Evolutionary conservation across 2,888 invertebrate genomes (phyloP).

Genomic region (Polyploca ridens): DNA sequence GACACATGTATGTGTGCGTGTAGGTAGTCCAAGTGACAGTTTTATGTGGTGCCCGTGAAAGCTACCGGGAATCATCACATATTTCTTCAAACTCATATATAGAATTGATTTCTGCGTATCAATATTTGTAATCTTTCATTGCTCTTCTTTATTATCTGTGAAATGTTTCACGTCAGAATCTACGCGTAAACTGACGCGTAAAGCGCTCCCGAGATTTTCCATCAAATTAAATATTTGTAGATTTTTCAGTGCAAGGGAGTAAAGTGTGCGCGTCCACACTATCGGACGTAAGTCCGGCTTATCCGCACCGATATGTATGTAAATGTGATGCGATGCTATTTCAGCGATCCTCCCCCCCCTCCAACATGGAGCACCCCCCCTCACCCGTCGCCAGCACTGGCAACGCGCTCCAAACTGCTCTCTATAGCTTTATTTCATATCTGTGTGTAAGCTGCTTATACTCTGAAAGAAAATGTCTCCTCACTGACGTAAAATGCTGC

Average conservation of each 20-base stretch:
- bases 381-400: not conserved
- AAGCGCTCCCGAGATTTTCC: not conserved
- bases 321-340: slow-evolving; percentile 11
- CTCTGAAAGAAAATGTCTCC: not conserved
- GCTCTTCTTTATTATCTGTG: too few relatives aligned
- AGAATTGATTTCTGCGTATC: too few relatives aligned
- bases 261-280: slow-evolving; percentile 11
- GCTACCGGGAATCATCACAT: too few relatives aligned
- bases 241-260: not conserved
- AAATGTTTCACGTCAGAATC: not conserved
- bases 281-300: slow-evolving; percentile 10
- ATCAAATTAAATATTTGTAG: not conserved
- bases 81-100: too few relatives aligned
- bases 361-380: not conserved
- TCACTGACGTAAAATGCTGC: too few relatives aligned
- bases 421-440: slow-evolving; percentile 5
- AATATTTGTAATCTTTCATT: too few relatives aligned
- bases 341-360: not conserved
- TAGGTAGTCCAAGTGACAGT: too few relatives aligned
- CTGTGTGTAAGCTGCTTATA: slow-evolving; percentile 5
- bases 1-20: too few relatives aligned
- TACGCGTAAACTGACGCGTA: too few relatives aligned
- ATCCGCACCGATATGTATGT: slow-evolving; percentile 15
- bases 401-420: not conserved
- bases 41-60: too few relatives aligned